Conservation (phyloP, 2,888 invertebrate species). For the Xestoiulus laeticollis region DNA sequence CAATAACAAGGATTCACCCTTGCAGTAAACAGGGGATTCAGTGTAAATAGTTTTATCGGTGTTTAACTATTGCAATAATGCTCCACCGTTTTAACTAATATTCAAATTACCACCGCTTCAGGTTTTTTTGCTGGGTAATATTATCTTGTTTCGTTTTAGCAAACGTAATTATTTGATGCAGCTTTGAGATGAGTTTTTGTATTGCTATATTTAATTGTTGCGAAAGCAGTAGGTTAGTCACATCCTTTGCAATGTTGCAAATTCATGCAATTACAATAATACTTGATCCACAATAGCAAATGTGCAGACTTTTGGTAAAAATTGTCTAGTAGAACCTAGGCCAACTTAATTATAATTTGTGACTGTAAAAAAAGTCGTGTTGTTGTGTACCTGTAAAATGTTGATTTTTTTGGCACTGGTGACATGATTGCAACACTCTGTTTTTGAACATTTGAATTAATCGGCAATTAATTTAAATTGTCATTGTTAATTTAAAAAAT, state of each 20-base stretch:
- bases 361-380: background rate
- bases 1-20: too few species aligned
- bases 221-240: conserved; percentile 18
- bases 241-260: conserved; percentile 5
- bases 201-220: background rate
- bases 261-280: conserved; percentile 22
- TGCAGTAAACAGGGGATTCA: too few species aligned
- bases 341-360: background rate
- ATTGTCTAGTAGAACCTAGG: background rate
- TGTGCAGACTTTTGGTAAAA: background rate
- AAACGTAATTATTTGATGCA: background rate
- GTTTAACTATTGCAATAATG: too few species aligned
- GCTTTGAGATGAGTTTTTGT: background rate
- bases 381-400: background rate
- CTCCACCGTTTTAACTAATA: background rate
- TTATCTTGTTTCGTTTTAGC: background rate
- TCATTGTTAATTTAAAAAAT: background rate
- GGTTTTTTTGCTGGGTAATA: background rate
- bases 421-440: background rate
- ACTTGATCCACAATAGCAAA: conserved; percentile 17
- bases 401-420: background rate
- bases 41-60: too few species aligned
- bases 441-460: background rate
- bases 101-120: background rate
- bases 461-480: background rate